Percentiles rank a stretch among this genome's conserved stretches.
Evolutionary conservation across 2,797 vertebrate genomes (phyloP).

Genomic region (Podarcis siculus): DNA sequence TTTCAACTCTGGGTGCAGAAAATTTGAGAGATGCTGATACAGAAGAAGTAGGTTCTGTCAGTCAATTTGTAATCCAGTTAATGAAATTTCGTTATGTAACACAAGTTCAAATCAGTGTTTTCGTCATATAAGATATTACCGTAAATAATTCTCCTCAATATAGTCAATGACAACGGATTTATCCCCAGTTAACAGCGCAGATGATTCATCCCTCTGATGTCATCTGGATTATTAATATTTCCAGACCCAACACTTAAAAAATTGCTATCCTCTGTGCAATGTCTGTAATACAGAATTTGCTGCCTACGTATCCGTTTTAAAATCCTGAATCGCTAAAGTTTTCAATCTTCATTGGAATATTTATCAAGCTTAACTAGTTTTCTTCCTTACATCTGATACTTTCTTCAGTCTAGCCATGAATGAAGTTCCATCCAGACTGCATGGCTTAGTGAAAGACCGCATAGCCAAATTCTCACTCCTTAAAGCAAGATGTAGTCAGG

Average conservation of each 20-base stretch:
- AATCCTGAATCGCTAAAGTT: conserved; percentile 39
- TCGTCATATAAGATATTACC: too few species aligned
- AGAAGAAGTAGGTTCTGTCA: too few species aligned
- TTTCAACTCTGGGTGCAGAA: too few species aligned
- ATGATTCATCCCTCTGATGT: conserved; percentile 56
- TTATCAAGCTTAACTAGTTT: conserved; percentile 29
- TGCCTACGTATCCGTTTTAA: conserved; percentile 36
- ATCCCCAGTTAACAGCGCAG: background rate
- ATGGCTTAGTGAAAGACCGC: conserved; percentile 12
- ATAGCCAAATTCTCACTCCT: background rate
- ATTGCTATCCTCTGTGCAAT: conserved; percentile 50
- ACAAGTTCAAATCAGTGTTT: too few species aligned
- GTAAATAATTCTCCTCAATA: conserved; percentile 8
- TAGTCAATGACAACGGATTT: conserved; percentile 41
- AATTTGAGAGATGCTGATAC: too few species aligned
- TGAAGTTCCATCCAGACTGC: conserved; percentile 40
- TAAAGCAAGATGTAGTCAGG: background rate
- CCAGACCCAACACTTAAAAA: conserved; percentile 47
- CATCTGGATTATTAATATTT: conserved; percentile 60
- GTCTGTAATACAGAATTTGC: conserved; percentile 54
- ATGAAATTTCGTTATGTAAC: too few species aligned
- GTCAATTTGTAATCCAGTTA: too few species aligned
- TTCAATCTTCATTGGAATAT: conserved; percentile 52
- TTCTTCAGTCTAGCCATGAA: conserved; percentile 45
- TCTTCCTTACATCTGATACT: conserved; percentile 44